Conservation (phyloP, 2,797 vertebrate genomes). For the Aratinga solstitialis region DNA sequence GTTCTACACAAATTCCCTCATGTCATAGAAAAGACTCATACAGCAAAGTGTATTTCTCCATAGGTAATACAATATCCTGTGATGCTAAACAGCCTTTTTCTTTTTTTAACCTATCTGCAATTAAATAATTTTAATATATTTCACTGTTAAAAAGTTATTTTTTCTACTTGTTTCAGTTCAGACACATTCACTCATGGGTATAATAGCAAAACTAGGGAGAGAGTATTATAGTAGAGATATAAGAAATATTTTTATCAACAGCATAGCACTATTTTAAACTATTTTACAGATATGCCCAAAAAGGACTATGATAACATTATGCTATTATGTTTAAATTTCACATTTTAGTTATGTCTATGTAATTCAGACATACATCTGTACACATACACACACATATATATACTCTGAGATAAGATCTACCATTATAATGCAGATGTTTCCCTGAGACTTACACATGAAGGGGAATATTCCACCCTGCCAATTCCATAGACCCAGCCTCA, state of each 20-base stretch:
- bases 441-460: neutral
- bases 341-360: neutral
- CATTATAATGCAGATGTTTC: neutral
- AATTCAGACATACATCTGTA: neutral
- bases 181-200: neutral
- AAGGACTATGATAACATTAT: neutral
- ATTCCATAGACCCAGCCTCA: neutral
- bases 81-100: neutral
- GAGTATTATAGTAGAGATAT: neutral
- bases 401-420: neutral
- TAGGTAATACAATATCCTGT: neutral
- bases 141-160: neutral
- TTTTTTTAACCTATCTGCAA: neutral
- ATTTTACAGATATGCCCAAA: neutral
- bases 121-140: neutral
- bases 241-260: neutral
- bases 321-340: neutral
- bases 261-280: neutral
- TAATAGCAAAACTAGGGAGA: neutral
- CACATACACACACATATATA: neutral
- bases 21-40: neutral
- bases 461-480: neutral
- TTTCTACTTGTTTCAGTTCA: neutral
- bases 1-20: conserved; percentile 24
- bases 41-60: neutral